These are phyloP conservation scores for Dendroctonus valens DNA, from an alignment of 1,140 invertebrate genomes.

Conservation along the genomic window DNA sequence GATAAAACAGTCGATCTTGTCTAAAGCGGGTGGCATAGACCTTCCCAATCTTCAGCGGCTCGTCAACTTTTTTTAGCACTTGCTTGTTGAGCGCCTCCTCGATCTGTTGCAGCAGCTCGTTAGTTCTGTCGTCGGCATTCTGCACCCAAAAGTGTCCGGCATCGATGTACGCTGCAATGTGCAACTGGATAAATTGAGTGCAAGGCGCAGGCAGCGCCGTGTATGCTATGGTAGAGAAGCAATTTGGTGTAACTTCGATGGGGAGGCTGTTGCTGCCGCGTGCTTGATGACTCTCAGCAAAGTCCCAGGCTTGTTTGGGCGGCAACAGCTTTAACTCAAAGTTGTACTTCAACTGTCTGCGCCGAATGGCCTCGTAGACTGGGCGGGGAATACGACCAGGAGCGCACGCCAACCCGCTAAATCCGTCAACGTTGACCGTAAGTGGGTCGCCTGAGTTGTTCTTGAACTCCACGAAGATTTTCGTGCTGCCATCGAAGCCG, in stretches of 20 bases:
- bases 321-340: slow-evolving; percentile 55
- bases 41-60: slow-evolving; percentile 27
- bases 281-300: slow-evolving; percentile 39
- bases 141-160: slow-evolving; percentile 64
- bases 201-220: slow-evolving; percentile 35
- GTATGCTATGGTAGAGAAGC: slow-evolving; percentile 32
- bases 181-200: slow-evolving; percentile 33
- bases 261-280: neutral
- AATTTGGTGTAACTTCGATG: slow-evolving; percentile 25
- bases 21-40: slow-evolving; percentile 50
- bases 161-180: slow-evolving; percentile 51
- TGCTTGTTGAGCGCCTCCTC: slow-evolving; percentile 39
- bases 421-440: slow-evolving; percentile 37
- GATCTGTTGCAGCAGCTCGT: slow-evolving; percentile 39
- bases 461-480: slow-evolving; percentile 63
- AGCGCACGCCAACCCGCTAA: slow-evolving; percentile 41
- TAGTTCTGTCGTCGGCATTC: slow-evolving; percentile 50
- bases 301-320: slow-evolving; percentile 36
- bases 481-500: slow-evolving; percentile 61
- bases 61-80: slow-evolving; percentile 28
- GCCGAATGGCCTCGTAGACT: slow-evolving; percentile 78
- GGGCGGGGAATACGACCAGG: slow-evolving; percentile 64
- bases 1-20: slow-evolving; percentile 47
- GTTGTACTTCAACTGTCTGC: slow-evolving; percentile 57
- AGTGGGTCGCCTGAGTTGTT: slow-evolving; percentile 31